Evolutionary conservation across 2,888 invertebrate species (phyloP), one percentile per base, ranked within the genome.

Genomic region (Eilema depressum): DNA sequence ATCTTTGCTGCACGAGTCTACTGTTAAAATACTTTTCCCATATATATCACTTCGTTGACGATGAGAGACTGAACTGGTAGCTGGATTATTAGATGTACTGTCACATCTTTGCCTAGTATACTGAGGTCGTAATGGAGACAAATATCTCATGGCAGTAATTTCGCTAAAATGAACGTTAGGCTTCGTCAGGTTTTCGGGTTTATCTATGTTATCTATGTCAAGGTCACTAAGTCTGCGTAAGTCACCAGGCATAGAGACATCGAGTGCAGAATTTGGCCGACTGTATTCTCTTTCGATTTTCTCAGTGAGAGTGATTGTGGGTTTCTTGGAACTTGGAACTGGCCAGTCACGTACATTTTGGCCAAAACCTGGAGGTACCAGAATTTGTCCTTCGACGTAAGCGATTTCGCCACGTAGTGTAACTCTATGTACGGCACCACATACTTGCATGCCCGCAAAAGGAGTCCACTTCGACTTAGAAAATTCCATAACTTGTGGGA

Each of bases 401-500:
- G 98, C 99, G 28, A 99, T 98, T 95, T 99, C 99, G 56, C 99
- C 99, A 30, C 99, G 96, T 28, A 99, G 95, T 0, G 99, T 98
- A 0, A 99, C 99, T 59, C 99, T 96, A 85, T 98, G 98, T 2
- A 99, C 97, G 5, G 97, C 96, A 1, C 99, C 99, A 83, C 97
- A 97, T 14, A 99, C 97, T 85, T 96, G 96, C 93, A 96, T 96
- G 1, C 99, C 99, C 30, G 98, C 97, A 91, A 99, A 99, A 0
- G 99, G 99, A 0, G 99, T 99, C 99, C 99, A 99, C 81, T 97
- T 97, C 0, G 99, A 97, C 94, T 99, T 99, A 25, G 98, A 97
- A 91, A 98, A 98, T 70, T 97, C 96, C 95, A 98, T 97, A 30
- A 97, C 96, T 41, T 96, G 96, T 0, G 98, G 98, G 70, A 99